Percentiles rank a stretch among this genome's conserved stretches.
phyloP scores from a whole-genome alignment of 2,113 vertebrate species.

The Emydura subglobosa region DNA sequence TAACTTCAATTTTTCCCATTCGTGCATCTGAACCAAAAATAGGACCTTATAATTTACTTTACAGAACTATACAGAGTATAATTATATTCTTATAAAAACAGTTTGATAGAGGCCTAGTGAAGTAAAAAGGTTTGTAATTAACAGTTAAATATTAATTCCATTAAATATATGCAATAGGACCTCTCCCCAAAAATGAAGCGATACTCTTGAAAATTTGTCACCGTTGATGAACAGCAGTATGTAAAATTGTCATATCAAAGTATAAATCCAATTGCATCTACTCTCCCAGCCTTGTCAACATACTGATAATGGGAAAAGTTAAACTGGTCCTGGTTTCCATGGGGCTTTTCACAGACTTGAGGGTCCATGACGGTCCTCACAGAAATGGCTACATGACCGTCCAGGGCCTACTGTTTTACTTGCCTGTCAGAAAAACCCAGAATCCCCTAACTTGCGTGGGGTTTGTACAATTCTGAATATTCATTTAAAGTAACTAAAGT shows the following conservation, averaged over 20 bases:
- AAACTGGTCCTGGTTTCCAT: not conserved
- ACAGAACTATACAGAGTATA: not conserved
- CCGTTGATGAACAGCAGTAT: not conserved
- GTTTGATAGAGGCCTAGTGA: not conserved
- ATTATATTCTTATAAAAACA: not conserved
- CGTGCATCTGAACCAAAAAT: rapidly evolving
- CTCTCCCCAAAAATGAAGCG: not conserved
- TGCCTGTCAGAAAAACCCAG: not conserved
- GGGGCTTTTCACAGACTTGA: rapidly evolving
- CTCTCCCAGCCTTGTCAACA: not conserved
- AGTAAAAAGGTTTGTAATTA: not conserved
- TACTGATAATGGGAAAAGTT: not conserved
- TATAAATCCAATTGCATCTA: not conserved
- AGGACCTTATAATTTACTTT: constrained; percentile 14
- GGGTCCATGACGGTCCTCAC: not conserved
- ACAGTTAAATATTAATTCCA: constrained; percentile 10
- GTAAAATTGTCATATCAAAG: not conserved
- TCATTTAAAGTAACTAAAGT: not conserved
- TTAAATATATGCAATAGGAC: not conserved
- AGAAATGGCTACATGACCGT: not conserved
- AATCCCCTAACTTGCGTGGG: not conserved
- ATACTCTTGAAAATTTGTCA: not conserved
- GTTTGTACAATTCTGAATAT: not conserved
- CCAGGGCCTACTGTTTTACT: not conserved
- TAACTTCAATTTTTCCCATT: rapidly evolving